Conservation (phyloP, 2,888 invertebrate genomes). For the Colletes collaris region DNA sequence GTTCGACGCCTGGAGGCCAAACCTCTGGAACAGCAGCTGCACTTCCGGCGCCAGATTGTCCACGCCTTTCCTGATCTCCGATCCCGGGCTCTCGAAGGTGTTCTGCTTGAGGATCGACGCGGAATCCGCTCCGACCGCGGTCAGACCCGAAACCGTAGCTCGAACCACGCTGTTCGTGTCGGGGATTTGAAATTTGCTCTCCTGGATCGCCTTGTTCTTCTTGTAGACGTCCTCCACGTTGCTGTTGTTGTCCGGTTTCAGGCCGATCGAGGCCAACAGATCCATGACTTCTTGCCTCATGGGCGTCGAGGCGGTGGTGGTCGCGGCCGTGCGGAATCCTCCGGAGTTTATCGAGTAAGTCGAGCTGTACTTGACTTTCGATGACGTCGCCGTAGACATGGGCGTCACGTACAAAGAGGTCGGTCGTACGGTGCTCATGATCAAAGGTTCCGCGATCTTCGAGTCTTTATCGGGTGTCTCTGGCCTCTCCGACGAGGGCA, state of each 20-base stretch:
- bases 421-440: slow-evolving; percentile 53
- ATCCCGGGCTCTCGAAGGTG: slow-evolving; percentile 67
- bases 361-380: slow-evolving; percentile 57
- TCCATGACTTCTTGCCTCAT: slow-evolving; percentile 81
- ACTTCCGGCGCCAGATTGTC: slow-evolving; percentile 79
- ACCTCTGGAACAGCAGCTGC: slow-evolving; percentile 77
- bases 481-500: background rate
- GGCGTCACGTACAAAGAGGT: slow-evolving; percentile 74
- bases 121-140: slow-evolving; percentile 42
- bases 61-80: slow-evolving; percentile 74
- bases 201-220: slow-evolving; percentile 55
- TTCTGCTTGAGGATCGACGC: slow-evolving; percentile 70
- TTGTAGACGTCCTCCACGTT: slow-evolving; percentile 54
- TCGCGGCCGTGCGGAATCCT: slow-evolving; percentile 48
- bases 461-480: background rate
- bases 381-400: slow-evolving; percentile 54
- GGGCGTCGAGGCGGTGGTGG: slow-evolving; percentile 65
- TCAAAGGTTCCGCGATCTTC: slow-evolving; percentile 11
- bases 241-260: slow-evolving; percentile 71
- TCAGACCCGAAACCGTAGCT: slow-evolving; percentile 47
- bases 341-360: slow-evolving; percentile 59
- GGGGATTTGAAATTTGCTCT: slow-evolving; percentile 62
- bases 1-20: slow-evolving; percentile 75
- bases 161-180: slow-evolving; percentile 54
- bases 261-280: slow-evolving; percentile 82